phyloP scores from a whole-genome alignment of 1,140 invertebrate genomes.

The Leptinotarsa undecemlineata region DNA sequence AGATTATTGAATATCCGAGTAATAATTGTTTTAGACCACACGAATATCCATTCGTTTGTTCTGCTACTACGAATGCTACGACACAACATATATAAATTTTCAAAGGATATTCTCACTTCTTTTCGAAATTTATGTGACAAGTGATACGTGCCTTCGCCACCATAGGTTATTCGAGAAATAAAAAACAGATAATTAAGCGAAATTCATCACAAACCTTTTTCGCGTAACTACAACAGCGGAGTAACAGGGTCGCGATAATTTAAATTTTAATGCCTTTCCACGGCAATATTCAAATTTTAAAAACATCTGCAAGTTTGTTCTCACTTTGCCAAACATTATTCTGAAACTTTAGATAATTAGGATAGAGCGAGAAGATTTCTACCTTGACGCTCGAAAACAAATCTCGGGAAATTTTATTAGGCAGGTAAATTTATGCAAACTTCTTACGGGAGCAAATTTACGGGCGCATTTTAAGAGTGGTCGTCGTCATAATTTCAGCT shows the following conservation, averaged over 20 bases:
- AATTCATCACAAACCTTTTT: slow-evolving; percentile 12
- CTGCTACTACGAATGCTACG: not conserved
- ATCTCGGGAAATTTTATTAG: slow-evolving; percentile 25
- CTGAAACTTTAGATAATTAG: slow-evolving; percentile 28
- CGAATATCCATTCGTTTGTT: too few relatives aligned
- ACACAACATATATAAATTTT: too few relatives aligned
- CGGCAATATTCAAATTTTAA: slow-evolving; percentile 29
- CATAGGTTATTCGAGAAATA: not conserved
- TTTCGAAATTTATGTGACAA: too few relatives aligned
- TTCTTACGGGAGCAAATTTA: slow-evolving; percentile 12
- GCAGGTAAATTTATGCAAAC: slow-evolving; percentile 25
- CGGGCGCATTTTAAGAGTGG: not conserved
- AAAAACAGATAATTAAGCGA: slow-evolving; percentile 22
- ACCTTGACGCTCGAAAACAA: slow-evolving; percentile 25
- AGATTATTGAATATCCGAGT: too few relatives aligned
- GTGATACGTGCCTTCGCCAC: not conserved
- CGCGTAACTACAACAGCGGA: not conserved
- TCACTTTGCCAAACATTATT: slow-evolving; percentile 31
- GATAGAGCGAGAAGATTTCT: slow-evolving; percentile 4
- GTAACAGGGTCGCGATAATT: slow-evolving; percentile 25
- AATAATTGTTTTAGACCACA: too few relatives aligned
- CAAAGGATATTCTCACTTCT: too few relatives aligned
- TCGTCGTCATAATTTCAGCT: not conserved
- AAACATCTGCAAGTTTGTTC: slow-evolving; percentile 31
- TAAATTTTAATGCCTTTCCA: slow-evolving; percentile 28